Evolutionary conservation across 2,797 vertebrate genomes (phyloP), one percentile per base, ranked within the genome.

Genomic region (Micromesistius poutassou): DNA sequence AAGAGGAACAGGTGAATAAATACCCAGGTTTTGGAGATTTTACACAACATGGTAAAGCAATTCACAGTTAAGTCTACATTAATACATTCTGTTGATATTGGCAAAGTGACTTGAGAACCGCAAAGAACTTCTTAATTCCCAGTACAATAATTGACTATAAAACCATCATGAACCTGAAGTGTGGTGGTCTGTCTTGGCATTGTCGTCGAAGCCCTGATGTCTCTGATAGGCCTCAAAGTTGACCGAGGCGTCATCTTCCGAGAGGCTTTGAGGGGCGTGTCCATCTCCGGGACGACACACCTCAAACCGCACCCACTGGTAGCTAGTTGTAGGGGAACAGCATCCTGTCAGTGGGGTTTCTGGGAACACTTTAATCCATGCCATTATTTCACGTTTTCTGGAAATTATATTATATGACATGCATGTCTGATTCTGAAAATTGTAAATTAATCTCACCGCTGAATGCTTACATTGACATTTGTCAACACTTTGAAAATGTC

Each of bases 271-370:
- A 1, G 95, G 84, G 0, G 93, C 76, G 25, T 94, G 94, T 12
- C 94, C 93, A 0, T 95, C 95, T 0, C 93, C 92, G 0, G 93
- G 86, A 30, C 94, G 95, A 88, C 94, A 96, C 19, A 96, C 95
- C 30, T 97, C 96, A 78, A 96, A 97, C 66, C 95, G 96, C 74
- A 96, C 93, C 96, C 96, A 97, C 38, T 94, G 94, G 87, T 97
- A 97, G 88, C 96, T 96, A 72, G 76, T 50, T 50, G 8, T 74
- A 77, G 81, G 6, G 76, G 16, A 5, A 36, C 4, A 4, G 46
- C 0, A 1, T 22, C 14, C 22, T 14, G 62, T 28, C 62, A 62
- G 5, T 66, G 62, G n/a, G n/a, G 10, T 22, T 66, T 25, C 55
- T 28, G 8, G 6, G n/a, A 28, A 66, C n/a, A 28, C 22, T 12